Evolutionary conservation across 2,797 vertebrate genomes (phyloP).

Genomic region (Acanthurus leucopareius): DNA sequence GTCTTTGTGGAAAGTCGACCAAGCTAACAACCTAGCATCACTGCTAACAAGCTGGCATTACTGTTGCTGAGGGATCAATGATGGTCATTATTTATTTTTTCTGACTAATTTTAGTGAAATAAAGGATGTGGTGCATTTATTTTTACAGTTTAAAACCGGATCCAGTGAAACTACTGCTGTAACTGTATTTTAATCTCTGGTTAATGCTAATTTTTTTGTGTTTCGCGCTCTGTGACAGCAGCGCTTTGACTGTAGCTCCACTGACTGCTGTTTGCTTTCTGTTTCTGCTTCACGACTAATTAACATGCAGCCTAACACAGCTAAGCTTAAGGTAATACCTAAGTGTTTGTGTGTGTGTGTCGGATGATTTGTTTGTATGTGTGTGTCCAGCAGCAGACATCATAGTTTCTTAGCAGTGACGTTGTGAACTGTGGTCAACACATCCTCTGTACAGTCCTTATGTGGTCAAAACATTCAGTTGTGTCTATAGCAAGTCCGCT

Average conservation of each 20-base stretch:
- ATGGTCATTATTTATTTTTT: background rate
- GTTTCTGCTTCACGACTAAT: constrained; percentile 63
- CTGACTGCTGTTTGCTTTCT: constrained; percentile 64
- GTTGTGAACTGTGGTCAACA: constrained; percentile 41
- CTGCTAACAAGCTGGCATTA: background rate
- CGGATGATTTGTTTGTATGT: constrained; percentile 13
- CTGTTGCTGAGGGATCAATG: background rate
- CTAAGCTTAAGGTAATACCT: constrained; percentile 77
- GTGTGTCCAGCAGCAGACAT: constrained; percentile 20
- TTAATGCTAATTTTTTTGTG: background rate
- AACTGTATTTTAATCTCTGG: background rate
- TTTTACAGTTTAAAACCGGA: background rate
- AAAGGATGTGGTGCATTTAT: background rate
- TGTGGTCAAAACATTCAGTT: constrained; percentile 35
- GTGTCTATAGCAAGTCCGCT: constrained; percentile 33
- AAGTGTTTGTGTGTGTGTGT: constrained; percentile 3
- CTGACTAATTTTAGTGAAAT: background rate
- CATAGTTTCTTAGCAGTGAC: constrained; percentile 37
- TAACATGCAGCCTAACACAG: constrained; percentile 75
- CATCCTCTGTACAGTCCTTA: constrained; percentile 38
- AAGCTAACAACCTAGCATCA: background rate
- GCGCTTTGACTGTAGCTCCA: constrained; percentile 30
- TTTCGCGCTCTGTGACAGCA: constrained; percentile 1
- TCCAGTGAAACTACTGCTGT: background rate
- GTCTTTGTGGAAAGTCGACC: background rate